Conservation (phyloP, 2,888 invertebrate genomes). For the Steromphala cineraria region DNA sequence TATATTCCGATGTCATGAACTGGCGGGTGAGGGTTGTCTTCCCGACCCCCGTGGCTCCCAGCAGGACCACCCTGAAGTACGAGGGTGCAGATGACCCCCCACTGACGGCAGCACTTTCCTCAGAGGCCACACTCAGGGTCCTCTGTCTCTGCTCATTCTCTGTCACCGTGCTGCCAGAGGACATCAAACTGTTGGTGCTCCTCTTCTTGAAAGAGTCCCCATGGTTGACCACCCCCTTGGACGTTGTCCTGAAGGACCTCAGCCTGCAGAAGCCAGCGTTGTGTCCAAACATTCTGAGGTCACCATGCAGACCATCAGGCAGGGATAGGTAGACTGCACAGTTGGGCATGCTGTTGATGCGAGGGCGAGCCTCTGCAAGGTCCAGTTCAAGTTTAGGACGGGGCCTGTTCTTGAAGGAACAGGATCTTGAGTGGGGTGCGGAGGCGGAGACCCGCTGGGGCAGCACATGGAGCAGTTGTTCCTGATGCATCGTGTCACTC, state of each 20-base stretch:
- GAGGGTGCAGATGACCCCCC: constrained; percentile 31
- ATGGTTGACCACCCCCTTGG: constrained; percentile 89
- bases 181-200: constrained; percentile 88
- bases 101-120: constrained; percentile 16
- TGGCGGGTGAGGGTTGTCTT: constrained; percentile 83
- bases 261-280: constrained; percentile 78
- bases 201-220: constrained; percentile 93
- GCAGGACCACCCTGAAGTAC: constrained; percentile 81
- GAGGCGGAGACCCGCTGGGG: constrained; percentile 36
- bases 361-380: constrained; percentile 27
- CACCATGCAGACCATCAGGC: constrained; percentile 12
- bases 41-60: constrained; percentile 82
- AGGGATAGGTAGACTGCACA: constrained; percentile 20
- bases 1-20: constrained; percentile 84
- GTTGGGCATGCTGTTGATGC: constrained; percentile 59
- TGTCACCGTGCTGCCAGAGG: constrained; percentile 78
- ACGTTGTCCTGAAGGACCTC: constrained; percentile 94
- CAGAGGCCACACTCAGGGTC: constrained; percentile 27
- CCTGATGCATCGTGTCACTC: neutral
- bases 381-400: constrained; percentile 43
- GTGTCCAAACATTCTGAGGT: neutral
- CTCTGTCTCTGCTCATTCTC: constrained; percentile 25
- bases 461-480: constrained; percentile 18
- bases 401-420: constrained; percentile 63
- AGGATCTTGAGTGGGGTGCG: constrained; percentile 63